A percentile compares a stretch with the other conserved stretches of the same genome.
These are phyloP conservation scores for Emydura subglobosa DNA, from an alignment of 2,113 vertebrate genomes.

Conservation along the genomic window DNA sequence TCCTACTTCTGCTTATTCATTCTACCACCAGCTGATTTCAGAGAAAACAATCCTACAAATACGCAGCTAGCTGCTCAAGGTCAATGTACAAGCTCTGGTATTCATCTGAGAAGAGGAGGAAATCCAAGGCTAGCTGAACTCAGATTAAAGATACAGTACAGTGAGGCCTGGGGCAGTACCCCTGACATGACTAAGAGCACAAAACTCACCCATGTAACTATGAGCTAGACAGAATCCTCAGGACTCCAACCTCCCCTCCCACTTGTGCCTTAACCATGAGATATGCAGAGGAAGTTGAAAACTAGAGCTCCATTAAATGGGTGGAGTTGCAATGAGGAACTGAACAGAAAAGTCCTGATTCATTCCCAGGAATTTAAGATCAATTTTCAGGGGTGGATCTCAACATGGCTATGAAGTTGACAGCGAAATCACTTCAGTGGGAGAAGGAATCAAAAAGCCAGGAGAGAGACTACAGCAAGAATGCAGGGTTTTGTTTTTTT, in stretches of 20 bases:
- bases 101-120: conserved; percentile 43
- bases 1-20: conserved; percentile 53
- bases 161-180: background rate
- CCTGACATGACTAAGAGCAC: background rate
- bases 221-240: background rate
- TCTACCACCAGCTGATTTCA: conserved; percentile 15
- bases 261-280: too few species aligned
- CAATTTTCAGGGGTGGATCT: too few species aligned
- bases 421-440: background rate
- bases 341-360: too few species aligned
- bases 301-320: too few species aligned
- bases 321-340: too few species aligned
- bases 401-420: too few species aligned
- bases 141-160: background rate
- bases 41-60: conserved; percentile 44
- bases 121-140: conserved; percentile 43
- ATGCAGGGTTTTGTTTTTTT: background rate
- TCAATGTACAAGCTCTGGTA: background rate
- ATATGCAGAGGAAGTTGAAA: too few species aligned
- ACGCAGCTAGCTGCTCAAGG: background rate
- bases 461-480: background rate
- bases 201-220: background rate
- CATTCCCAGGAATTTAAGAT: too few species aligned
- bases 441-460: background rate
- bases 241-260: background rate